These are phyloP conservation scores for Caerostris extrusa DNA, from an alignment of 1,140 invertebrate genomes.

Conservation along the genomic window DNA sequence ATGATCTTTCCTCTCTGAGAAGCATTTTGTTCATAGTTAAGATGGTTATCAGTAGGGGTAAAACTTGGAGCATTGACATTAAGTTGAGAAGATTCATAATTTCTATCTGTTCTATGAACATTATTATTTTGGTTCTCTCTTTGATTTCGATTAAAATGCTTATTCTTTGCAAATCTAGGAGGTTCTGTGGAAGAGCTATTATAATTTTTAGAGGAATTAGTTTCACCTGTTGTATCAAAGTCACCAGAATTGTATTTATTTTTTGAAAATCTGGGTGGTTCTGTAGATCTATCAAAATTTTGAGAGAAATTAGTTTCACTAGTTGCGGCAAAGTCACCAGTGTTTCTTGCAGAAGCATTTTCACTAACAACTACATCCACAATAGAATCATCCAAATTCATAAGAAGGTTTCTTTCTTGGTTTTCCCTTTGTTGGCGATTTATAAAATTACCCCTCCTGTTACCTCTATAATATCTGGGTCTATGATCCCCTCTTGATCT, in stretches of 20 bases:
- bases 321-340: too few relatives aligned
- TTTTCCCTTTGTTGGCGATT: background rate
- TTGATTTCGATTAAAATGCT: background rate
- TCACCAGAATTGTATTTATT: background rate
- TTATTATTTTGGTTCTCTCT: constrained; percentile 4
- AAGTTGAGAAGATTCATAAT: background rate
- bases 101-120: background rate
- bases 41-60: background rate
- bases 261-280: background rate
- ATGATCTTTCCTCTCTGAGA: constrained; percentile 53
- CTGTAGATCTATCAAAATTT: background rate
- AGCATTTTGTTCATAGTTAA: background rate
- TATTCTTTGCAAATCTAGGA: background rate
- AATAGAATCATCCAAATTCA: background rate
- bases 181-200: background rate
- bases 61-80: background rate
- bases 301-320: background rate
- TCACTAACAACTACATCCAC: background rate
- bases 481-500: too few relatives aligned
- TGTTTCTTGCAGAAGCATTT: background rate
- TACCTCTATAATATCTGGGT: background rate
- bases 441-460: background rate
- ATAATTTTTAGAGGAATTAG: background rate
- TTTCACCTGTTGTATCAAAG: background rate
- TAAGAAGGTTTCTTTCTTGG: background rate